phyloP scores from a whole-genome alignment of 2,113 vertebrate genomes.

The Potamarius usumacintae region DNA sequence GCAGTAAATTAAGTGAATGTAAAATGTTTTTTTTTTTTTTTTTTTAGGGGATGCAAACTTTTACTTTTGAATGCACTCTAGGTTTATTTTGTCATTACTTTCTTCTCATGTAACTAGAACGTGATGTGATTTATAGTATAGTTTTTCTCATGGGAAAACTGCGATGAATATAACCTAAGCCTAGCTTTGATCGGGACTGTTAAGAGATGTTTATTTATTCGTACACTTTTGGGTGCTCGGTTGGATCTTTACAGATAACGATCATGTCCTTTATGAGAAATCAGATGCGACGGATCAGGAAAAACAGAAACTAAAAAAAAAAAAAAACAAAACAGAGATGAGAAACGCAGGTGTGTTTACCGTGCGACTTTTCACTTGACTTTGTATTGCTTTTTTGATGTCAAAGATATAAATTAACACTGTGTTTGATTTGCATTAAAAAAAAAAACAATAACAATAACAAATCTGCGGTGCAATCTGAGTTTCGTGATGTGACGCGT shows the following conservation, averaged over 20 bases:
- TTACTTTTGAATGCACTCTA: neutral
- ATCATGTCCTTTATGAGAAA: neutral
- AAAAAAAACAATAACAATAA: neutral
- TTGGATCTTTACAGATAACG: neutral
- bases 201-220: neutral
- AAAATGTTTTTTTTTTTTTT: neutral
- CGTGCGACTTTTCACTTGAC: neutral
- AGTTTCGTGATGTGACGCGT: constrained; percentile 18
- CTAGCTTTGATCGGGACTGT: neutral
- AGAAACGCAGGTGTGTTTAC: neutral
- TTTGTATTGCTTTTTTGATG: neutral
- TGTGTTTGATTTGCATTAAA: neutral
- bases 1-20: neutral
- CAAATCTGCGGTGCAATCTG: constrained; percentile 18
- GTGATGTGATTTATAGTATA: neutral
- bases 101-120: neutral
- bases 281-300: neutral
- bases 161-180: neutral
- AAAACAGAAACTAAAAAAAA: neutral
- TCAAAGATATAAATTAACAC: neutral
- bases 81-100: neutral
- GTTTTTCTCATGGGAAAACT: neutral
- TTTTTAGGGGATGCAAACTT: neutral
- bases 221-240: neutral
- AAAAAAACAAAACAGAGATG: too few species aligned